Evolutionary conservation across 2,888 invertebrate species (phyloP).

Genomic region (Slavum lentiscoides): DNA sequence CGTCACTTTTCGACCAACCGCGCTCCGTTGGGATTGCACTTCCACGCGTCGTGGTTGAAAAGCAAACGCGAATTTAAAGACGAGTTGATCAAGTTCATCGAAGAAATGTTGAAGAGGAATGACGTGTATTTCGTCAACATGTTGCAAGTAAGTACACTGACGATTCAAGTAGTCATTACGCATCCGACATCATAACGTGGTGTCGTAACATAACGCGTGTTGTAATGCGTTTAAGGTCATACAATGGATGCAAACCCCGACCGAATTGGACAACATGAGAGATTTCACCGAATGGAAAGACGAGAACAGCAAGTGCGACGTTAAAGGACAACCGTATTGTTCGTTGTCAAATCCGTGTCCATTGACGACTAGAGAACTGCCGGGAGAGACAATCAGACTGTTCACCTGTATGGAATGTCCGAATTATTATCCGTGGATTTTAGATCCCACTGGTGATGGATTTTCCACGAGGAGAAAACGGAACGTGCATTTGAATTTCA

Average conservation of each 20-base stretch:
- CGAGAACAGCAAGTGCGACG: constrained; percentile 74
- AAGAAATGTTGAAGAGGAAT: constrained; percentile 85
- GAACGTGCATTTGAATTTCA: constrained; percentile 41
- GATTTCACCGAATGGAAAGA: constrained; percentile 96
- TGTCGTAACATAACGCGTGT: no score
- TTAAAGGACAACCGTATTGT: constrained; percentile 90
- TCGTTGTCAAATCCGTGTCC: constrained; percentile 90
- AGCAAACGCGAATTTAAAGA: constrained; percentile 91
- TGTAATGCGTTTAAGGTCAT: constrained; percentile 68
- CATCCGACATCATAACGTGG: no score
- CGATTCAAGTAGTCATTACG: no score
- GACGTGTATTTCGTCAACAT: constrained; percentile 93
- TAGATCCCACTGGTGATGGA: constrained; percentile 92
- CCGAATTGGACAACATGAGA: constrained; percentile 79
- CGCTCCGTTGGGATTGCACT: constrained; percentile 88
- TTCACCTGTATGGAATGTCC: constrained; percentile 97
- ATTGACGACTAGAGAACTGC: constrained; percentile 83
- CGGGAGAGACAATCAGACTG: constrained; percentile 86
- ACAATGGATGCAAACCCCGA: constrained; percentile 95
- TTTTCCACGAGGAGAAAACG: constrained; percentile 64
- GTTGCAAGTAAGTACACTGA: constrained; percentile 64
- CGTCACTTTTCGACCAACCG: constrained; percentile 91
- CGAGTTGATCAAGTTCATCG: constrained; percentile 88
- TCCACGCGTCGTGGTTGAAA: constrained; percentile 94
- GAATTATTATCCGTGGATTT: constrained; percentile 91